Evolutionary conservation across 2,797 vertebrate genomes (phyloP), one percentile per base, ranked within the genome.

Genomic region (Enoplosus armatus): DNA sequence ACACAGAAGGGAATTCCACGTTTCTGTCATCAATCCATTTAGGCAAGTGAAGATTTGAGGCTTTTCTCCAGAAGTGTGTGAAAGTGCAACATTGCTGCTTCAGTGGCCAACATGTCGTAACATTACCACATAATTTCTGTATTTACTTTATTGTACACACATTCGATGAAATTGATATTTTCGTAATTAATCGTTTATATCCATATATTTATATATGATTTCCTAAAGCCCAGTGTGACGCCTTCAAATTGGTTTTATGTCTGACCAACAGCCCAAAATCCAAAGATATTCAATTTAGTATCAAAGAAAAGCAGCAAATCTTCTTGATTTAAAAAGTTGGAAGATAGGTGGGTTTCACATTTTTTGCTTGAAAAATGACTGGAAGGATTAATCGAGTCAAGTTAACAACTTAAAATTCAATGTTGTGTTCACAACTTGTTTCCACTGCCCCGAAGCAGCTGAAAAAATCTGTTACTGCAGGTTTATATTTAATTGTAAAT

Each of bases 1-100:
- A 76, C 47, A 71, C 77, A 64, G 62, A 61, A 39, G 43, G 55
- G 61, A 77, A 68, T 78, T 18, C 47, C 61, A 70, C 24, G 2
- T 82, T 81, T 85, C 60, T 77, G 65, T 75, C 77, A 75, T 68
- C 33, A 5, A n/a, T 15, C 14, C 20, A 65, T 78, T 62, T 33
- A 43, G 24, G 26, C 26, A 64, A 53, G 74, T 72, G 59, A 24
- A 60, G 27, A 67, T 67, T 77, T 60, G 48, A 39, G 20, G 53
- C 26, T 3, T 37, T 33, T 62, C n/a, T 31, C 3, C 48, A 16
- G 24, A n/a, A 59, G 18, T n/a, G 29, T 71, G 56, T 70, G 29
- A 43, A 48, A 62, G 50, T 39, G 50, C 10, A 66, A 27, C 24
- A 12, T 14, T 47, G 31, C 48, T 53, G 58, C 66, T 45, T 68